Conservation (phyloP, 2,113 vertebrate species). For the Malurus cyaneus region DNA sequence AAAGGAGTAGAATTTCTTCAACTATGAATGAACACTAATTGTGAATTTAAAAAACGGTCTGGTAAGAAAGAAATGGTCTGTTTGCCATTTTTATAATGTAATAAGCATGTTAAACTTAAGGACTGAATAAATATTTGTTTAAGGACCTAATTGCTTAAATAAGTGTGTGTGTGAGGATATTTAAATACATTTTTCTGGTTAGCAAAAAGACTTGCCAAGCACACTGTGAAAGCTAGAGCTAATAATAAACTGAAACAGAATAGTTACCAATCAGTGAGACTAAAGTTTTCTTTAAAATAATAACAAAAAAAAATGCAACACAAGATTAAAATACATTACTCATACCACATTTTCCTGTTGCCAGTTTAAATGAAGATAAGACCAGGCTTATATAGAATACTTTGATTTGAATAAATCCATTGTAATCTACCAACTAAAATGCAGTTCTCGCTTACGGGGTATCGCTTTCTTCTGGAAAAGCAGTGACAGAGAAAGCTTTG, state of each 20-base stretch:
- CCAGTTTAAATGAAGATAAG: neutral
- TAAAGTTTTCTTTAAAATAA: neutral
- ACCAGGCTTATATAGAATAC: neutral
- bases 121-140: conserved; percentile 53
- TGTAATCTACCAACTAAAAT: neutral
- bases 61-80: conserved; percentile 14
- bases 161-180: conserved; percentile 13
- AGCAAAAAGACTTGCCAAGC: conserved; percentile 10
- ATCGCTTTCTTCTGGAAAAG: neutral
- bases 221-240: neutral
- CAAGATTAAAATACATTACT: neutral
- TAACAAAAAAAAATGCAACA: neutral
- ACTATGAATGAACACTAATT: conserved; percentile 29
- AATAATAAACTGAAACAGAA: neutral
- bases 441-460: neutral
- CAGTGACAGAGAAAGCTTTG: conserved; percentile 1
- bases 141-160: conserved; percentile 58
- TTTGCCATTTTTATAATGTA: conserved; percentile 50
- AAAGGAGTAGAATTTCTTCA: conserved; percentile 19
- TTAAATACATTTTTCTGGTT: conserved; percentile 37
- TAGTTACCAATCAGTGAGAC: neutral
- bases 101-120: conserved; percentile 44
- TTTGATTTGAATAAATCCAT: conserved; percentile 14
- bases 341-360: neutral
- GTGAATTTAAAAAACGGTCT: conserved; percentile 1